A percentile compares a stretch with the other conserved stretches of the same genome.
Evolutionary conservation across 30 jellyfish, hydroid and myxozoan species (phyloP).

Genomic region (Mastigias papua): DNA sequence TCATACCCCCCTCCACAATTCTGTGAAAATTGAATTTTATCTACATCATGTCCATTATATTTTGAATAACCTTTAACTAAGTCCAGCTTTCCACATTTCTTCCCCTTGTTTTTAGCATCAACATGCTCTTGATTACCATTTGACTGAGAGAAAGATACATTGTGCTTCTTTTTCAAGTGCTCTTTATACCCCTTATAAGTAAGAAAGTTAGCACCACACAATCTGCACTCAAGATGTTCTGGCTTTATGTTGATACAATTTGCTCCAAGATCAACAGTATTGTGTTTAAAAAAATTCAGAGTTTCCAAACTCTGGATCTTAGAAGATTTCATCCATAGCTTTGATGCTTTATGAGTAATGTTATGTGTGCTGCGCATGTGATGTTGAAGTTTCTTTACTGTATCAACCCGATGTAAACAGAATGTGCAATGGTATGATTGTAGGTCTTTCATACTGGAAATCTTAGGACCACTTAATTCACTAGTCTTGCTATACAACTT

Average conservation of each 20-base stretch:
- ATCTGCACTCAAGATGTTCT: constrained; percentile 28
- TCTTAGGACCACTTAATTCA: not conserved
- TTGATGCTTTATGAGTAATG: not conserved
- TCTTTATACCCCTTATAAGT: constrained; percentile 32
- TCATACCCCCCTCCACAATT: constrained; percentile 1
- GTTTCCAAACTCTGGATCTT: not conserved
- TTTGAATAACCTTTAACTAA: not conserved
- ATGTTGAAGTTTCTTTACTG: not conserved
- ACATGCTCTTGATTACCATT: not conserved
- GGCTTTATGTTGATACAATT: constrained; percentile 11
- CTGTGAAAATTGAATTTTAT: not conserved
- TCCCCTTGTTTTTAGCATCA: not conserved
- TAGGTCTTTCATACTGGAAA: not conserved
- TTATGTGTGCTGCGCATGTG: constrained; percentile 46
- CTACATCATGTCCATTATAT: not conserved
- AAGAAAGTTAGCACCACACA: constrained; percentile 23
- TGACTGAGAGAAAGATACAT: not conserved
- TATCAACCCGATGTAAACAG: not conserved
- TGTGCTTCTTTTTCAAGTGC: constrained; percentile 33
- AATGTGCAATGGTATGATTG: constrained; percentile 12
- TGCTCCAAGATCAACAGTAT: constrained; percentile 25
- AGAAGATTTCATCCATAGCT: not conserved
- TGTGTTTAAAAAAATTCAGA: not conserved
- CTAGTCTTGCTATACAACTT: not conserved
- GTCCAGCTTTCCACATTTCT: too few species aligned